Evolutionary conservation across 2,113 vertebrate species (phyloP).

Genomic region (Charadrius vociferus): DNA sequence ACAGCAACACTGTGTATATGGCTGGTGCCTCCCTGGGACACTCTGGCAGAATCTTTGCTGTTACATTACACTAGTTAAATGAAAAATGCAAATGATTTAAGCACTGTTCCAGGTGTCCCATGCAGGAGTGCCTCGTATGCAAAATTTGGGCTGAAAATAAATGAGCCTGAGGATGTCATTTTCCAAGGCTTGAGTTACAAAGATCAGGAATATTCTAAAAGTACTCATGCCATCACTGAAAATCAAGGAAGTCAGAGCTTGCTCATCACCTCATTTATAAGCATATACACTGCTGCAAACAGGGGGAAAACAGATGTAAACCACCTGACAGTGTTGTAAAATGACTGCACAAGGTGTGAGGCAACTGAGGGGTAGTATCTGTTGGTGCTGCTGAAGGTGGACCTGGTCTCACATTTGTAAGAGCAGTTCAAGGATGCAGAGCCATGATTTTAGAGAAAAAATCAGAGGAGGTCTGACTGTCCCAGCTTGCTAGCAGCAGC

Average conservation of each 20-base stretch:
- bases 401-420: background rate
- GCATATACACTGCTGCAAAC: background rate
- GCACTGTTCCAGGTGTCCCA: background rate
- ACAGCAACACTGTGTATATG: background rate
- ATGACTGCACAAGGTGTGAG: background rate
- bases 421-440: background rate
- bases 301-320: background rate
- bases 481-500: background rate
- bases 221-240: background rate
- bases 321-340: background rate
- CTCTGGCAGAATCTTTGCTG: background rate
- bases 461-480: background rate
- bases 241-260: background rate
- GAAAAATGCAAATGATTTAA: background rate
- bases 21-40: background rate
- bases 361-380: background rate
- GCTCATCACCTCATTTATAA: background rate
- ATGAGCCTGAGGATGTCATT: background rate
- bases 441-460: background rate
- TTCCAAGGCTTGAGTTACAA: background rate
- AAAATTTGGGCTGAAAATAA: slow-evolving; percentile 15
- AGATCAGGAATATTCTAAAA: background rate
- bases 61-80: background rate
- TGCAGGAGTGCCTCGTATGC: background rate
- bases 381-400: background rate